These are phyloP conservation scores for Nothobranchius furzeri DNA, from an alignment of 2,113 vertebrate species.

Conservation along the genomic window DNA sequence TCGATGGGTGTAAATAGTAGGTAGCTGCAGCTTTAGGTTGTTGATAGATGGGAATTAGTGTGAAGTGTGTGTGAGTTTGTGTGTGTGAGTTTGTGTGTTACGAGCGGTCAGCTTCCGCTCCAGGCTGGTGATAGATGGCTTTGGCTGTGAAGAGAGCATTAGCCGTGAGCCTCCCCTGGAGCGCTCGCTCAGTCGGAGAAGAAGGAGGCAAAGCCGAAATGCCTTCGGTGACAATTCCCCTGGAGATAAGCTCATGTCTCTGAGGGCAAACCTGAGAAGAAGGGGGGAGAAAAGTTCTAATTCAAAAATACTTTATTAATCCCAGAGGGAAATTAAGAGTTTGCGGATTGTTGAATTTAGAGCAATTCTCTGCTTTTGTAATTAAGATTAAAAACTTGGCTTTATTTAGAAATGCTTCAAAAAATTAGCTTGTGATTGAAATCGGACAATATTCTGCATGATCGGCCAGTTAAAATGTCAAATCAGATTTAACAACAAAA, in stretches of 20 bases:
- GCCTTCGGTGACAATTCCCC: constrained; percentile 50
- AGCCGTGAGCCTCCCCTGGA: constrained; percentile 51
- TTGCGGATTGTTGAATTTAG: not conserved
- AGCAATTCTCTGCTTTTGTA: too few relatives aligned
- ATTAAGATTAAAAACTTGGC: too few relatives aligned
- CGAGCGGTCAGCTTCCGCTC: constrained; percentile 45
- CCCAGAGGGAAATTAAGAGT: too few relatives aligned
- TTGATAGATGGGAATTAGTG: constrained; percentile 69
- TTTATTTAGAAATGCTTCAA: too few relatives aligned
- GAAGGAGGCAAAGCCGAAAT: constrained; percentile 51
- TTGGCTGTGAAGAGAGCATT: constrained; percentile 57
- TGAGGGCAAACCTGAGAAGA: constrained; percentile 14
- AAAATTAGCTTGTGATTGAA: too few relatives aligned
- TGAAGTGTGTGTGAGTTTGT: constrained; percentile 44
- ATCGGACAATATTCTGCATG: too few relatives aligned
- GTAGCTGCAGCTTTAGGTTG: constrained; percentile 63
- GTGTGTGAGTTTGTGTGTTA: constrained; percentile 39
- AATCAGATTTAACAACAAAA: too few relatives aligned
- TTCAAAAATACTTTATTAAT: too few relatives aligned
- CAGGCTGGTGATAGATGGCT: constrained; percentile 66
- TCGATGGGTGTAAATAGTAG: constrained; percentile 50
- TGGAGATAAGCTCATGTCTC: constrained; percentile 41
- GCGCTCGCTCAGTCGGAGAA: constrained; percentile 42
- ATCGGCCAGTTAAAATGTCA: too few relatives aligned
- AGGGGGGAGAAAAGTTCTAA: not conserved